Evolutionary conservation across 1,140 invertebrate species (phyloP), one percentile per base, ranked within the genome.

Genomic region (Listronotus oregonensis): DNA sequence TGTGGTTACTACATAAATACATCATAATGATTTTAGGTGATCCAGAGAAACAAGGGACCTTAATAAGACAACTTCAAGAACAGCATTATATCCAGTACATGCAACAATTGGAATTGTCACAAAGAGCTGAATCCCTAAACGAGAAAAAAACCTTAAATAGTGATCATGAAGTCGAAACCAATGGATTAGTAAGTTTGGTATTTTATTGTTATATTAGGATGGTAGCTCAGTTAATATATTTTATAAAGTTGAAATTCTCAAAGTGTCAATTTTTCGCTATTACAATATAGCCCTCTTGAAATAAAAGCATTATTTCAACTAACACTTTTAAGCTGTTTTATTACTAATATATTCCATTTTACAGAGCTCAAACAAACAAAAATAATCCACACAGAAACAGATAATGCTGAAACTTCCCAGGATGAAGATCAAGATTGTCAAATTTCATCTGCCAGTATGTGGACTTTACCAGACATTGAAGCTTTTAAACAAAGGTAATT

Each of bases 61-160:
- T 98, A 14, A 94, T 99, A 52, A 84, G 89, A 47, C 96, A 98
- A 75, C 79, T 99, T 40, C 96, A 98, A 82, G 95, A 97, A 71
- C 94, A 98, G 73, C 96, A 99, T 81, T 99, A 97, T 78, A 94
- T 97, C 76, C 95, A 98, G 75, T 99, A 98, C 76, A 96, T 98
- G 89, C 92, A 97, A 75, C 95, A 93, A 75, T 72, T 89, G 34
- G 84, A 89, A 55, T 78, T 85, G 63, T 81, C 72, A 40, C 75
- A 77, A 64, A 62, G 70, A 58, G 63, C 42, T 10, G 43, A 61
- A 27, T 32, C 64, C 14, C 49, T 57, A 56, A 50, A 52, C 55
- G 49, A 73, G 74, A 42, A 79, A 75, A 61, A 71, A 6, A 9
- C 69, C 62, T 75, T 80, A 68, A 75, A 79, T 31, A 67, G 74